Evolutionary conservation across 2,797 vertebrate species (phyloP), one percentile per base, ranked within the genome.

Genomic region (Danio aesculapii): DNA sequence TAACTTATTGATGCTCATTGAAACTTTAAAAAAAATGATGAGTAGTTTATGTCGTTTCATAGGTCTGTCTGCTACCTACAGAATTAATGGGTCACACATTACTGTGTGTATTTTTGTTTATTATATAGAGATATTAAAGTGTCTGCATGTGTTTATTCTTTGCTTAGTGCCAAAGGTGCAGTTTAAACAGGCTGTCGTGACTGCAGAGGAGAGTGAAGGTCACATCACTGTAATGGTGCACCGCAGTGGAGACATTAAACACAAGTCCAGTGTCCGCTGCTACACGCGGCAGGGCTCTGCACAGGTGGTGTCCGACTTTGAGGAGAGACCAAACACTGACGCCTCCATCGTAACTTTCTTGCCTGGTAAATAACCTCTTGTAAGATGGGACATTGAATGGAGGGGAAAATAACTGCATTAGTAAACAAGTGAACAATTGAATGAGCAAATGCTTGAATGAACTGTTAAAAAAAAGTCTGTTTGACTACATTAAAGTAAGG

Each of bases 271-370:
- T 0, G 95, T 97, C 8, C 95, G 97, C 72, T 99, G 98, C 85
- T 99, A 96, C 70, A 97, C 95, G 2, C 94, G 97, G 0, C 98
- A 99, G 88, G 96, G 92, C 0, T 96, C 98, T 0, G 98, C 97
- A 0, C 95, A 98, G 89, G 98, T 99, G 50, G 94, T 91, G 92
- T 92, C 91, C 63, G 98, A 99, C 92, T 99, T 98, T 8, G 92
- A 95, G 13, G 97, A 99, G 81, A 94, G 97, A 44, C 96, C 98
- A 14, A 98, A 99, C 92, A 98, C 96, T 2, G 97, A 97, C 17
- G 83, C 83, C 14, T 98, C 98, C 3, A 49, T 92, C 85, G 83
- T 99, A 88, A 94, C 92, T 3, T 99, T 99, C 88, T 89, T 95
- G 68, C 95, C 97, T 84, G 97, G 98, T 98, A 92, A 86, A 68